Evolutionary conservation across 2,888 invertebrate genomes (phyloP).

Genomic region (Blomia tropicalis): DNA sequence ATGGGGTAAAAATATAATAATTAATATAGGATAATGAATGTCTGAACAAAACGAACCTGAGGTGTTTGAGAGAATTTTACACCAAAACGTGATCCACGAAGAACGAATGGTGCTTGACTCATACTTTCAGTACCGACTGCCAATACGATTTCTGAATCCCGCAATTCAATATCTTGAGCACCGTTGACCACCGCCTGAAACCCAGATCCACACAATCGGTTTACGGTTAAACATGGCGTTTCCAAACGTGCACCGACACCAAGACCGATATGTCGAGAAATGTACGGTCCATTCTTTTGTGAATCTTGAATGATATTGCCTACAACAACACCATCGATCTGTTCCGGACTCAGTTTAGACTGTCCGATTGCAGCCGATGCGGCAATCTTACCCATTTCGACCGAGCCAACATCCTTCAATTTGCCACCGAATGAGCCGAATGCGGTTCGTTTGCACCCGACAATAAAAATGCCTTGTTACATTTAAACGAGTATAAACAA

Average conservation of each 20-base stretch:
- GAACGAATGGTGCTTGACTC: constrained; percentile 75
- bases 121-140: constrained; percentile 90
- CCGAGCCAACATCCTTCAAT: constrained; percentile 39
- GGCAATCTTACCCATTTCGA: constrained; percentile 60
- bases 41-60: background rate
- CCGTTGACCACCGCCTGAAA: constrained; percentile 72
- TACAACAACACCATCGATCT: constrained; percentile 70
- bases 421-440: constrained; percentile 75
- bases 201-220: constrained; percentile 89
- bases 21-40: background rate
- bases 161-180: constrained; percentile 56
- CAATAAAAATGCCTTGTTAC: constrained; percentile 60
- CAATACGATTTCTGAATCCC: constrained; percentile 65
- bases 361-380: constrained; percentile 59
- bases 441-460: constrained; percentile 88
- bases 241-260: constrained; percentile 67
- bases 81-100: constrained; percentile 67
- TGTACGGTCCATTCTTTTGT: constrained; percentile 51
- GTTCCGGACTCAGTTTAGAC: constrained; percentile 63
- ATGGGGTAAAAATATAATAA: no score
- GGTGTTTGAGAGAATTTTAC: constrained; percentile 38
- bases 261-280: constrained; percentile 73
- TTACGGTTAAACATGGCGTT: constrained; percentile 67
- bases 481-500: background rate
- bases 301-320: constrained; percentile 59